phyloP scores from a whole-genome alignment of 2,888 invertebrate species.

The Halocaridina rubra region DNA sequence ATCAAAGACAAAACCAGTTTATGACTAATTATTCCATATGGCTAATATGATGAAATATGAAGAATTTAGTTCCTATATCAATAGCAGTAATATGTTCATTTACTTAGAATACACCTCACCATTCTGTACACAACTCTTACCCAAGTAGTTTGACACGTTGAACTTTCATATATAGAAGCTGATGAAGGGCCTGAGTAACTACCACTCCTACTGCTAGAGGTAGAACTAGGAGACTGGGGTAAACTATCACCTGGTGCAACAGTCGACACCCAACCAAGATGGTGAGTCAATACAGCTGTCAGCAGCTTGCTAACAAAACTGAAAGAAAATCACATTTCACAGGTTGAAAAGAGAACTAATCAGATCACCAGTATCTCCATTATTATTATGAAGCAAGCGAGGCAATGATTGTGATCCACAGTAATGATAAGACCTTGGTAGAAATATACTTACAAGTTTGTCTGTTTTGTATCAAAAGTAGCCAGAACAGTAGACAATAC shows the following conservation, averaged over 20 bases:
- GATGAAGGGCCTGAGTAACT: background rate
- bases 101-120: background rate
- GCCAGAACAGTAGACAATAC: slow-evolving; percentile 68
- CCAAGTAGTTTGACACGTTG: slow-evolving; percentile 23
- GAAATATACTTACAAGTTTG: slow-evolving; percentile 87
- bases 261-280: slow-evolving; percentile 91
- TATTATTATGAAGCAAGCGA: too few species aligned
- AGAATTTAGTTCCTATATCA: background rate
- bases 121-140: background rate
- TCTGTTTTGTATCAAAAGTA: slow-evolving; percentile 82
- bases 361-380: too few species aligned
- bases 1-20: too few species aligned
- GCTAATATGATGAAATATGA: too few species aligned
- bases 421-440: too few species aligned
- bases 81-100: background rate
- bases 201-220: background rate
- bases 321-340: too few species aligned
- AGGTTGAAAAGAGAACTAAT: too few species aligned
- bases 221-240: background rate
- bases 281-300: slow-evolving; percentile 89
- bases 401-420: too few species aligned
- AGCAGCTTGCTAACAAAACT: slow-evolving; percentile 91
- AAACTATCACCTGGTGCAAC: slow-evolving; percentile 69
- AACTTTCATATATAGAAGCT: background rate
- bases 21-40: too few species aligned